These are phyloP conservation scores for Trissonchulus latispiculum DNA, from an alignment of 2,888 invertebrate genomes.

Conservation along the genomic window DNA sequence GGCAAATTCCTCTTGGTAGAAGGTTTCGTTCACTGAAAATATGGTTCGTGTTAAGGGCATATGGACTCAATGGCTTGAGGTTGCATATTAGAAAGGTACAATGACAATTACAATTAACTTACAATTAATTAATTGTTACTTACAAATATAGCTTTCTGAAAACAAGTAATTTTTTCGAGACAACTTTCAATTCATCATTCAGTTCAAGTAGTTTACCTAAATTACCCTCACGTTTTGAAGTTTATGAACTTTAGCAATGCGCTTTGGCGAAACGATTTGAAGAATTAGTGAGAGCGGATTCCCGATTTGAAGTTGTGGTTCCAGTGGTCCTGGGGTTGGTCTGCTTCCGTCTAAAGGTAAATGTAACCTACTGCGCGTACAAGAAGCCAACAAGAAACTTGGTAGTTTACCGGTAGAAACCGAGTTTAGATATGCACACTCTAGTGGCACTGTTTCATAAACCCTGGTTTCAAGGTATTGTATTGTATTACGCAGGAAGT, in stretches of 20 bases:
- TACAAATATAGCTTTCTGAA: background rate
- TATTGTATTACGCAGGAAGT: too few species aligned
- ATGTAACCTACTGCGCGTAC: too few species aligned
- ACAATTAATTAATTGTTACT: background rate
- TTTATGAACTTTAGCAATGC: constrained; percentile 45
- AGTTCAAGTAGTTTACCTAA: too few species aligned
- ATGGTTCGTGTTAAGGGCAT: constrained; percentile 89
- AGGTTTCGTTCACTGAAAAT: constrained; percentile 88
- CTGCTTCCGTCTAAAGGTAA: constrained; percentile 72
- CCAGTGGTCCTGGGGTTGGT: constrained; percentile 84
- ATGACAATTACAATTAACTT: background rate
- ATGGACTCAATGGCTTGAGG: constrained; percentile 82
- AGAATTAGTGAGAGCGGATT: constrained; percentile 58
- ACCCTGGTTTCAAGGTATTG: too few species aligned
- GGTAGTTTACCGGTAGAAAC: too few species aligned
- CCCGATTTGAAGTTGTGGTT: constrained; percentile 66
- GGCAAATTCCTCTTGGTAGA: constrained; percentile 65
- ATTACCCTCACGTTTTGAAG: too few species aligned
- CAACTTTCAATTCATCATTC: too few species aligned
- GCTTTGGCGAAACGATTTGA: constrained; percentile 67
- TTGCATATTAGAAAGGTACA: constrained; percentile 68
- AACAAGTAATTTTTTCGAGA: too few species aligned
- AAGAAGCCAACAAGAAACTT: too few species aligned
- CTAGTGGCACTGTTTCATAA: too few species aligned
- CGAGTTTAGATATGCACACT: too few species aligned